Conservation (phyloP, 2,888 invertebrate genomes). For the Stratiomys singularior region DNA sequence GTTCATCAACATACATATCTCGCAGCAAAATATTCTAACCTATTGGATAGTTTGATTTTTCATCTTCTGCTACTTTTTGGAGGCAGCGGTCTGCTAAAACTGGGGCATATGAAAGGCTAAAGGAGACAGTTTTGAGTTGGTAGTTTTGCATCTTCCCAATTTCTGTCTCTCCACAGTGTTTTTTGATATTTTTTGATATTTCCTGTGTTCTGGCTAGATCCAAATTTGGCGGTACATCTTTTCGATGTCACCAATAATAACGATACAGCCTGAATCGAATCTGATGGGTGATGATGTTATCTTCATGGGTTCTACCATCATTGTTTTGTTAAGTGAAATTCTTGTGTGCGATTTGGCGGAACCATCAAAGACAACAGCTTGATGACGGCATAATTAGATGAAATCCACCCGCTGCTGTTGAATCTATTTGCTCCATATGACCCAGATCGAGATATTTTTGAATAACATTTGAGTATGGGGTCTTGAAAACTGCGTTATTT, state of each 20-base stretch:
- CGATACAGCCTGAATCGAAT: neutral
- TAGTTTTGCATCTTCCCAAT: conserved; percentile 28
- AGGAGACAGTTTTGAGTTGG: conserved; percentile 36
- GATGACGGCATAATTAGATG: neutral
- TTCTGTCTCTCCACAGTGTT: conserved; percentile 36
- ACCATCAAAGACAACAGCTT: conserved; percentile 1
- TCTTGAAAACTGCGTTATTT: neutral
- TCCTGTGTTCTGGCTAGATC: neutral
- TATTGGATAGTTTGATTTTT: conserved; percentile 50
- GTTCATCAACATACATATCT: neutral
- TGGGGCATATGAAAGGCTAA: conserved; percentile 40
- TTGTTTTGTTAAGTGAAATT: neutral
- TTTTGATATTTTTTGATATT: conserved; percentile 28
- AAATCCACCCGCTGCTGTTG: neutral
- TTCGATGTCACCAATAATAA: neutral
- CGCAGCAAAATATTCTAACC: neutral
- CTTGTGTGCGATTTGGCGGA: neutral
- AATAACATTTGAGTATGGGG: conserved; percentile 49
- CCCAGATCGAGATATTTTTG: conserved; percentile 53
- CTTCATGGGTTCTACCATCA: conserved; percentile 23
- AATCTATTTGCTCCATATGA: conserved; percentile 51
- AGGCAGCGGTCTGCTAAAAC: conserved; percentile 23
- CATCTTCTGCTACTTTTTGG: conserved; percentile 46
- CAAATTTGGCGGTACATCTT: conserved; percentile 27
- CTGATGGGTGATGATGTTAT: neutral